Evolutionary conservation across 2,113 vertebrate species (phyloP).

Genomic region (Triplophysa rosa): DNA sequence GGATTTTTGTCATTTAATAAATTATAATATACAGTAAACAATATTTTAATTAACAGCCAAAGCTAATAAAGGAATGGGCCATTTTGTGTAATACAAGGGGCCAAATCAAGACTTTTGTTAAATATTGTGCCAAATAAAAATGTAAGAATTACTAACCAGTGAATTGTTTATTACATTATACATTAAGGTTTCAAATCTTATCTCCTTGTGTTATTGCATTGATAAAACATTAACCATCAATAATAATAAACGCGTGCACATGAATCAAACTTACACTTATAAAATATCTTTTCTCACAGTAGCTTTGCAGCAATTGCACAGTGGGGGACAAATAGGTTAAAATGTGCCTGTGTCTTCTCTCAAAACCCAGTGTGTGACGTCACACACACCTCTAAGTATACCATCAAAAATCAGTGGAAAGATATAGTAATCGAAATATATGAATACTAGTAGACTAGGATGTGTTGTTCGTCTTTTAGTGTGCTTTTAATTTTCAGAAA

Average conservation of each 20-base stretch:
- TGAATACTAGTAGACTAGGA: too few species aligned
- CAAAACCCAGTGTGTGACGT: background rate
- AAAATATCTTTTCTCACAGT: background rate
- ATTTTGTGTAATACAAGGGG: too few species aligned
- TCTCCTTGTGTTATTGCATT: background rate
- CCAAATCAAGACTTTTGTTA: too few species aligned
- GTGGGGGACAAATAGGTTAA: background rate
- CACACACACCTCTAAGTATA: background rate
- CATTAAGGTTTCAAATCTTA: background rate
- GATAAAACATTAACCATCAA: background rate
- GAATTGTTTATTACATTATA: too few species aligned
- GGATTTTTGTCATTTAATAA: background rate
- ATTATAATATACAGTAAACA: background rate
- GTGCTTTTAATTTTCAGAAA: too few species aligned
- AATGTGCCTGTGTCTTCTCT: background rate
- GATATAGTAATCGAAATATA: too few species aligned
- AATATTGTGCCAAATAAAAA: too few species aligned
- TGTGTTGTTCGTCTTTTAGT: too few species aligned
- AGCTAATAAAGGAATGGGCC: too few species aligned
- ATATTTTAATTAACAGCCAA: too few species aligned
- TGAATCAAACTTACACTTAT: background rate
- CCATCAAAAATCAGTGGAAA: background rate
- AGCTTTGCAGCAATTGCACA: background rate
- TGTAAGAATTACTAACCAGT: too few species aligned
- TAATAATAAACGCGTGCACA: background rate